Evolutionary conservation across 30 jellyfish, hydroid and myxozoan species (phyloP), one percentile per base, ranked within the genome.

Genomic region (Rhopilema esculentum): DNA sequence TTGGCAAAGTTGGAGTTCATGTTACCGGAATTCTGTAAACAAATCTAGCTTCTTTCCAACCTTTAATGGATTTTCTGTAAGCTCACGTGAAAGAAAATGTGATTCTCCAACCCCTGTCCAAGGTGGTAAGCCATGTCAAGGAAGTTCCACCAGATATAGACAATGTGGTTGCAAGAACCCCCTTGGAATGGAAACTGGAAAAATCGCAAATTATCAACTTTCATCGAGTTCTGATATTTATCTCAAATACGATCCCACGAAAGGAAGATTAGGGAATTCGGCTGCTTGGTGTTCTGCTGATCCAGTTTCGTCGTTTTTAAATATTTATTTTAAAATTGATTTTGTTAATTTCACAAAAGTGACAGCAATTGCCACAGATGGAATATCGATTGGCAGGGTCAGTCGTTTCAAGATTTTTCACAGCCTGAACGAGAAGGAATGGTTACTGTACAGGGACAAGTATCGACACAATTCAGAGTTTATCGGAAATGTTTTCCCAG

Each of bases 161-260:
- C 97, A 79, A 69, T 89, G 97, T 66, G 97, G 92, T n/a, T 80
- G 92, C 32, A 26, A 74, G 40, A 80, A 73, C 57, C 88, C 97
- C 2, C 91, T 89, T 18, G 97, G 97, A 49, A 80, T 89, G 92
- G 81, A 53, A 73, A 80, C 80, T 64, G 90, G 97, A 8, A 78
- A 88, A 22, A 89, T 89, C 8, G 49, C 27, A 15, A 40, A 80
- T 28, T 12, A 53, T 23, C 97, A 89, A 52, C 97, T 89, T 72
- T 31, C 88, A 24, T 80, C 97, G 8, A 62, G 84, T 20, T 30
- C 83, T 4, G 77, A 65, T 19, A 40, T 53, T 23, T 52, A 53
- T 21, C 27, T 32, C 23, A 78, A 40, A 18, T 89, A 50, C 61
- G 77, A 72, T 49, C 86, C 77, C 33, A n/a, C 30, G 33, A 66